Percentiles rank a stretch among this genome's conserved stretches.
phyloP scores from a whole-genome alignment of 2,888 invertebrate species.

The Conchocele bisecta region DNA sequence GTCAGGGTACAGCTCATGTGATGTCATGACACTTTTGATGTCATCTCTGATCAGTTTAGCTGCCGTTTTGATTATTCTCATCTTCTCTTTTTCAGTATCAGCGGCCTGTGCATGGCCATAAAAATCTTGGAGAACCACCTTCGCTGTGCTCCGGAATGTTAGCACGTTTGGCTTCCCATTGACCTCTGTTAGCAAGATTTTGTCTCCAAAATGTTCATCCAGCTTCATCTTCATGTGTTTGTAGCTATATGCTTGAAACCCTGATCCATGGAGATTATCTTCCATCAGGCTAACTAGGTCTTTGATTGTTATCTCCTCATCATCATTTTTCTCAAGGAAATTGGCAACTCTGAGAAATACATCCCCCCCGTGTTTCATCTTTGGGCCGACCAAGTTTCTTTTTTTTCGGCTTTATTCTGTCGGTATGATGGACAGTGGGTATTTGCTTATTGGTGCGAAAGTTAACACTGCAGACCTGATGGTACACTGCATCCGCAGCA shows the following conservation, averaged over 20 bases:
- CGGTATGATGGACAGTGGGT: too few relatives aligned
- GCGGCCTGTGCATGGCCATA: slow-evolving; percentile 14
- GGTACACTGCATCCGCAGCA: too few relatives aligned
- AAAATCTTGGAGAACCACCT: slow-evolving; percentile 40
- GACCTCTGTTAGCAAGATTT: slow-evolving; percentile 46
- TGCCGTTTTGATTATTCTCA: slow-evolving; percentile 51
- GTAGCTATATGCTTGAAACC: slow-evolving; percentile 21
- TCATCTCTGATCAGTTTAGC: slow-evolving; percentile 63
- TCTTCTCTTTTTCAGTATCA: slow-evolving; percentile 37
- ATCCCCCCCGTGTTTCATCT: neutral
- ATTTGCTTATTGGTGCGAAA: too few relatives aligned
- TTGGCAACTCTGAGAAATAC: slow-evolving; percentile 29
- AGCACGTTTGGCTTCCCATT: slow-evolving; percentile 50
- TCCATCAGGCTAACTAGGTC: too few relatives aligned
- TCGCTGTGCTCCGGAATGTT: slow-evolving; percentile 38
- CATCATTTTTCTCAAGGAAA: slow-evolving; percentile 33
- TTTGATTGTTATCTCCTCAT: slow-evolving; percentile 36
- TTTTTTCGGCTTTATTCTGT: too few relatives aligned
- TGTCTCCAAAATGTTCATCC: slow-evolving; percentile 48
- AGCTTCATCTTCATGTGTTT: slow-evolving; percentile 52
- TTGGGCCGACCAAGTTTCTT: too few relatives aligned
- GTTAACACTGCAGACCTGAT: too few relatives aligned
- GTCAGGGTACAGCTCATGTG: slow-evolving; percentile 22
- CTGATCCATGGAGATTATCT: slow-evolving; percentile 27
- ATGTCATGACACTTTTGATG: slow-evolving; percentile 35